phyloP scores from a whole-genome alignment of 2,797 vertebrate species.

The Myotis daubentonii region DNA sequence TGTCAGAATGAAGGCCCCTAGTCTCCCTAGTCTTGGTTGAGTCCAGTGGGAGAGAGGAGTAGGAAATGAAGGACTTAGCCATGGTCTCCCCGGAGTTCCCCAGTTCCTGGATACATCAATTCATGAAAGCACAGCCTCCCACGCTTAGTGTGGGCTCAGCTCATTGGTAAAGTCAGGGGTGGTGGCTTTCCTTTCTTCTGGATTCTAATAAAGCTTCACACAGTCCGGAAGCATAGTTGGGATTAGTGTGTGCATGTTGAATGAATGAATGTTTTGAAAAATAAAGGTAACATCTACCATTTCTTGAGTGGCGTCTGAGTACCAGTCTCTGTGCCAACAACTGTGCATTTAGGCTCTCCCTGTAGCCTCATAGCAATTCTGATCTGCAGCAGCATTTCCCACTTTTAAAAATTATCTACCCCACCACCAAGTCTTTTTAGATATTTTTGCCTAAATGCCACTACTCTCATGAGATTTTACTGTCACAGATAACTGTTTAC shows the following conservation, averaged over 20 bases:
- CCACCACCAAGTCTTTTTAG: not conserved
- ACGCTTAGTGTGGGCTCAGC: not conserved
- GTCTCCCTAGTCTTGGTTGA: not conserved
- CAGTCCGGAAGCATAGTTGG: not conserved
- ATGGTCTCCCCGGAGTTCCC: not conserved
- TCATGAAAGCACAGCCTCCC: not conserved
- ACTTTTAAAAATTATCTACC: not conserved
- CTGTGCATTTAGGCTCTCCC: too few species aligned
- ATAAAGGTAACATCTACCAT: not conserved
- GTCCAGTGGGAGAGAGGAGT: not conserved
- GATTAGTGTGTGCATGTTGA: not conserved
- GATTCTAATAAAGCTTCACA: not conserved
- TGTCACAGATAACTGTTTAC: not conserved
- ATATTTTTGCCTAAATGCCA: not conserved
- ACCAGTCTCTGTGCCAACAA: not conserved
- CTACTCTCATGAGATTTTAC: not conserved
- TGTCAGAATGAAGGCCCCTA: not conserved
- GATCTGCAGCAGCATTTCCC: not conserved
- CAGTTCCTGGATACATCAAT: fast-evolving
- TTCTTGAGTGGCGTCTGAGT: not conserved
- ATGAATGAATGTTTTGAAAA: not conserved
- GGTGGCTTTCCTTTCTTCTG: not conserved
- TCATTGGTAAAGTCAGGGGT: not conserved
- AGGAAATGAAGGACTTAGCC: not conserved
- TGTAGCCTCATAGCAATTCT: not conserved